phyloP scores from a whole-genome alignment of 2,113 vertebrate species.

The Mugil cephalus region DNA sequence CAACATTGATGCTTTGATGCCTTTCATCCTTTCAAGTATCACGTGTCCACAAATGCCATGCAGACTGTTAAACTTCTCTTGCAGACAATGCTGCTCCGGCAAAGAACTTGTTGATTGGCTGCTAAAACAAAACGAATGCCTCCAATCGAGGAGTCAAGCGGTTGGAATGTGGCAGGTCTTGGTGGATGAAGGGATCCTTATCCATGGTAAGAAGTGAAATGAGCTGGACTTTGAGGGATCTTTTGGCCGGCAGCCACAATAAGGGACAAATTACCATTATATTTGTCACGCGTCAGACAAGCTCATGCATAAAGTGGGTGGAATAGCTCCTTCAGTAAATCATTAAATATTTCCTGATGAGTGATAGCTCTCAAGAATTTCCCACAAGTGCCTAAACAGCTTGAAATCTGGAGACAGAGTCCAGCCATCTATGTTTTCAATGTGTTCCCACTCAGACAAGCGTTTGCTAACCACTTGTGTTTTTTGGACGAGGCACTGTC shows the following conservation, averaged over 20 bases:
- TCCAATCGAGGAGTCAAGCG: conserved; percentile 89
- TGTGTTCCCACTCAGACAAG: conserved; percentile 33
- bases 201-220: conserved; percentile 87
- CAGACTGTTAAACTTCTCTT: neutral
- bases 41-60: neutral
- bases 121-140: conserved; percentile 83
- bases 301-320: neutral
- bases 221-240: neutral
- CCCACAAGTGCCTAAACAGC: conserved; percentile 19
- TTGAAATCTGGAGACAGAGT: conserved; percentile 21
- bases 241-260: neutral
- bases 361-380: conserved; percentile 20
- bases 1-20: neutral
- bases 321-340: neutral
- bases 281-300: neutral
- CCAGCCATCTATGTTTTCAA: conserved; percentile 11
- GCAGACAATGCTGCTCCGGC: conserved; percentile 92
- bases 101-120: conserved; percentile 93
- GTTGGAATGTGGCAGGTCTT: conserved; percentile 94
- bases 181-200: conserved; percentile 91
- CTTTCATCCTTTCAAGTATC: neutral
- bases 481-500: conserved; percentile 1
- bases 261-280: neutral
- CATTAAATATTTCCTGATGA: conserved; percentile 39
- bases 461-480: conserved; percentile 5